Evolutionary conservation across 2,113 vertebrate genomes (phyloP), one percentile per base, ranked within the genome.

Genomic region (Telmatochromis sp.): DNA sequence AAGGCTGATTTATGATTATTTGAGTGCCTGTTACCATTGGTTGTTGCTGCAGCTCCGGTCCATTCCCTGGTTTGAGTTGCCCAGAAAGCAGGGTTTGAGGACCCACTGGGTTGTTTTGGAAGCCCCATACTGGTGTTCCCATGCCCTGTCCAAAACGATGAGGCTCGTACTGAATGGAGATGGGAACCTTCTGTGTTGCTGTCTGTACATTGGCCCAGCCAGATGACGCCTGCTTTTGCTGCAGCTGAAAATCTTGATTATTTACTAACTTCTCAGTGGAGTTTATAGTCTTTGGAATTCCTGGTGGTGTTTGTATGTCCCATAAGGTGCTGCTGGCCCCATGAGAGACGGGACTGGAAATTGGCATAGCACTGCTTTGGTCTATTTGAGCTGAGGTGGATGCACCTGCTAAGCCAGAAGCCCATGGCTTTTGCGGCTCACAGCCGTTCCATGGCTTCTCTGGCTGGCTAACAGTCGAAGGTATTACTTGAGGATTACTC

Each of bases 1-100:
- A 89, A 13, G 96, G 87, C 86, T 93, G 96, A 83, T 96, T 96
- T 82, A 96, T 89, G 60, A 96, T 93, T 31, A 96, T 95, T 78
- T 94, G 96, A 73, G 94, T 87, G 91, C 94, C 94, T 2, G 96
- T 92, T 45, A 95, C 94, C 68, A 96, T 83, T 26, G 96, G 91
- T 81, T 94, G 89, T 33, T 95, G 95, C 88, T 95, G 94, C 83
- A 95, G 90, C 89, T 94, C 93, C 60, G 85, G 91, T 33, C 89
- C 94, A 28, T 89, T 86, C 33, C 95, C 94, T 78, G 92, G 90
- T 89, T 95, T 95, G 31, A 96, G 90, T 79, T 93, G 91, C 50
- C 94, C 93, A 3, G 95, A 86, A 51, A 96, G 84, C 75, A 96
- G 86, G 8, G 94, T 54, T 82, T 94, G 95, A 53, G 96, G 92